These are phyloP conservation scores for Pasiphila rectangulata DNA, from an alignment of 2,888 invertebrate species.

Conservation along the genomic window DNA sequence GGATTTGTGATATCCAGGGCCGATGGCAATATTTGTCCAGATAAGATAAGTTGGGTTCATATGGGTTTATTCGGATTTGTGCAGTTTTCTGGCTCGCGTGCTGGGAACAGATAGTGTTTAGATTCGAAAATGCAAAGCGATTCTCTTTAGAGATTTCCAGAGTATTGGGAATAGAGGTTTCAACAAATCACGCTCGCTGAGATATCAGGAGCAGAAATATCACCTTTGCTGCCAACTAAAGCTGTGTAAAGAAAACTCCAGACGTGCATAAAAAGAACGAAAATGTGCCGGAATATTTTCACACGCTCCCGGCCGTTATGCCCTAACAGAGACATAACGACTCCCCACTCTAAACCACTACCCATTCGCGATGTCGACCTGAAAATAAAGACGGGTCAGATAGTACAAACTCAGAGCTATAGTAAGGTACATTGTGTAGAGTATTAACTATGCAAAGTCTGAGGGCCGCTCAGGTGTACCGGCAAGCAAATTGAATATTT, in stretches of 20 bases:
- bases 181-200: too few species aligned
- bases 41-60: slow-evolving; percentile 56
- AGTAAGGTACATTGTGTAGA: slow-evolving; percentile 30
- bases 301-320: slow-evolving; percentile 35
- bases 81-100: slow-evolving; percentile 43
- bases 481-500: slow-evolving; percentile 33
- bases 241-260: slow-evolving; percentile 23
- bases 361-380: slow-evolving; percentile 53
- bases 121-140: slow-evolving; percentile 5
- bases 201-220: background rate
- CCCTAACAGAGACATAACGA: slow-evolving; percentile 43
- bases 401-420: slow-evolving; percentile 35
- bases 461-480: slow-evolving; percentile 26
- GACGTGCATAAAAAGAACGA: slow-evolving; percentile 20
- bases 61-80: slow-evolving; percentile 40
- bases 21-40: slow-evolving; percentile 62
- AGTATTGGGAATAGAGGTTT: too few species aligned
- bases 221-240: background rate
- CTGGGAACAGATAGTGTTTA: slow-evolving; percentile 28
- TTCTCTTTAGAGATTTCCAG: too few species aligned
- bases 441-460: slow-evolving; percentile 37
- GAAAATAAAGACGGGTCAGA: slow-evolving; percentile 52
- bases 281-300: slow-evolving; percentile 25
- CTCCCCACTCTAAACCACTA: slow-evolving; percentile 50
- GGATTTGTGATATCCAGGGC: slow-evolving; percentile 56